Base-by-base conservation (phyloP, 1,140 invertebrate species). In the Drosophila mojavensis region DNA sequence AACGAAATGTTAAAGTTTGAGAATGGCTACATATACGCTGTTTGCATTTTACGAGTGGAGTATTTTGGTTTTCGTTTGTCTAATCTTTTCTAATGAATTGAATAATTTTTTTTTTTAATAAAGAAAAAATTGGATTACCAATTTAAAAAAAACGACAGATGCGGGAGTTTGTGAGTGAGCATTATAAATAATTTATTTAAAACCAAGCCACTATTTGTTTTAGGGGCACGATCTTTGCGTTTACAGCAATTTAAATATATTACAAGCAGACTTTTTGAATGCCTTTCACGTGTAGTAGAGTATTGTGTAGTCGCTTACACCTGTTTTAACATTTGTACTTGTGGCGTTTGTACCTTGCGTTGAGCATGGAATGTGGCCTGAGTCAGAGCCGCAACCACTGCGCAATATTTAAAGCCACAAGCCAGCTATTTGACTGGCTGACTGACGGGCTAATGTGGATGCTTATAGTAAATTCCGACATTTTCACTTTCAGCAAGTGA, bases 1-100 rank as follows among this genome's bases (percentile, higher is more conserved):
- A 88, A 71, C 68, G 74, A 86, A 86, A 86, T 86, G 83, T 74
- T 86, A 86, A 88, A 83, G 83, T 86, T 86, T 86, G 84, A 79
- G 83, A 86, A 86, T 86, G 88, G 82, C 20, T 50, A 24, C 20
- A 20, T 24, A 50, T 50, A 26, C 20, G 24, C 48, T 50, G 48
- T 28, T 50, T 10, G 24, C 20, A 9, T 13, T 26, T 5, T 17
- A 17, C 43, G 26, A 15, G 13, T 13, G 4, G 24, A 28, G 48
- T 50, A 26, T 13, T 11, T 50, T 15, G 20, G 24, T 1, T 28
- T 28, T 50, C 36, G 36, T 2, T 13, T 13, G 24, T 13, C 11
- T 2, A 11, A n/a, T 17, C 7, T 20, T 7, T 47, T n/a, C 10
- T 4, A 36, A 36, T 36, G 33, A 0, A 36, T 36, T 9, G 0